These are phyloP conservation scores for Apogon talboti DNA, from an alignment of 2,797 vertebrate genomes.

Conservation along the genomic window DNA sequence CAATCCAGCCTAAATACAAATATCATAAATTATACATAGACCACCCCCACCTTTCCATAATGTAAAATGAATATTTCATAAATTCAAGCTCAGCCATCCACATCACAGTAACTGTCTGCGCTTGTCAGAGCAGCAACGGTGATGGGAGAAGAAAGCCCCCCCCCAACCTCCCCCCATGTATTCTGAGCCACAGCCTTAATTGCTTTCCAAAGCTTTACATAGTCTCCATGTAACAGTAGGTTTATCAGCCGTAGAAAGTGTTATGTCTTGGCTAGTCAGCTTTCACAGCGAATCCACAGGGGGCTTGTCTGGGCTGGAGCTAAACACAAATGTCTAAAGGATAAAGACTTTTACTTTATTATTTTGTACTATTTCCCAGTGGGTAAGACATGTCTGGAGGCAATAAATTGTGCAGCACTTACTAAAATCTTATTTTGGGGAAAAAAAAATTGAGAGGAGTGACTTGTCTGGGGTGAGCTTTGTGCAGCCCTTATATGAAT, in stretches of 20 bases:
- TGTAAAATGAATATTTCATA: constrained; percentile 82
- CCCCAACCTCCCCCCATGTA: constrained; percentile 22
- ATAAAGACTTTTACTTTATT: constrained; percentile 31
- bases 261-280: constrained; percentile 31
- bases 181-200: constrained; percentile 59
- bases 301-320: constrained; percentile 22
- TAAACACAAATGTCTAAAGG: constrained; percentile 41
- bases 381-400: neutral
- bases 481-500: neutral
- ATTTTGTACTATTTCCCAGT: neutral
- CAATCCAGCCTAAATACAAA: constrained; percentile 60
- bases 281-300: constrained; percentile 22
- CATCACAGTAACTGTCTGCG: constrained; percentile 60
- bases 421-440: constrained; percentile 14
- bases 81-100: constrained; percentile 66
- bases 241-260: constrained; percentile 47
- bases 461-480: neutral
- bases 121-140: constrained; percentile 56
- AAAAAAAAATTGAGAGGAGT: neutral
- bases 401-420: constrained; percentile 4
- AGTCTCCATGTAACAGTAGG: constrained; percentile 31
- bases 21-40: constrained; percentile 70
- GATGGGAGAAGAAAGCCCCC: constrained; percentile 35
- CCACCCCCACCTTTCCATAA: constrained; percentile 33
- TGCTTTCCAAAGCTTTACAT: constrained; percentile 72